Evolutionary conservation across 1,140 invertebrate species (phyloP), one percentile per base, ranked within the genome.

Genomic region (Trichogramma pretiosum): DNA sequence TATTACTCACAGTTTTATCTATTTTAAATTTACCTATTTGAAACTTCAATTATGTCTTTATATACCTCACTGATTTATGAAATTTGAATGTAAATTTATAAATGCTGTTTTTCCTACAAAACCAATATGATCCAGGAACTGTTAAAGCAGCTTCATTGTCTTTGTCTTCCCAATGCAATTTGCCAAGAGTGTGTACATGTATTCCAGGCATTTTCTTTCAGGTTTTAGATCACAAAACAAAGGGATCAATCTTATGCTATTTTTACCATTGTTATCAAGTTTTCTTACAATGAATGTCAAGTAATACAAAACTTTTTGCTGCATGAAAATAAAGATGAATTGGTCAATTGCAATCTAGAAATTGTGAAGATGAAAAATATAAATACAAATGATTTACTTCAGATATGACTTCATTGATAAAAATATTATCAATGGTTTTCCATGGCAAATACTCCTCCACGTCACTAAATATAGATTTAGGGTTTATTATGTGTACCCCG

Each of bases 341-440:
- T 32, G 18, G 11, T 34, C 19, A 0, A 8, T 40, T 21, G 9
- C 3, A 26, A 35, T 22, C 1, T 18, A 35, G 18, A 22, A 22
- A 5, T 48, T 34, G 18, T 40, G 22, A 11, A 24, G 18, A 43
- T 16, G 34, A n/a, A n/a, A n/a, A 50, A 35, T 28, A 32, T 38
- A 4, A 32, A 3, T n/a, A 22, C 16, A 36, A 38, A 33, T 10
- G 13, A 26, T n/a, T 53, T 61, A 79, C 78, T 61, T 73, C 67
- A 49, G 65, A 68, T 50, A 80, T 76, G 23, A 79, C 77, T 69
- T 80, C 78, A 59, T 79, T 78, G 14, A 80, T 76, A 48, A 78
- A 74, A 46, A 79, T 59, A 59, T 77, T 73, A 42, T 75, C 60
- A n/a, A 80, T 63, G 37, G 59, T 65, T 8, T 70, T 64, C 58